Percentiles rank a stretch among this genome's conserved stretches.
phyloP scores from a whole-genome alignment of 2,797 vertebrate species.

The Cyclura pinguis region DNA sequence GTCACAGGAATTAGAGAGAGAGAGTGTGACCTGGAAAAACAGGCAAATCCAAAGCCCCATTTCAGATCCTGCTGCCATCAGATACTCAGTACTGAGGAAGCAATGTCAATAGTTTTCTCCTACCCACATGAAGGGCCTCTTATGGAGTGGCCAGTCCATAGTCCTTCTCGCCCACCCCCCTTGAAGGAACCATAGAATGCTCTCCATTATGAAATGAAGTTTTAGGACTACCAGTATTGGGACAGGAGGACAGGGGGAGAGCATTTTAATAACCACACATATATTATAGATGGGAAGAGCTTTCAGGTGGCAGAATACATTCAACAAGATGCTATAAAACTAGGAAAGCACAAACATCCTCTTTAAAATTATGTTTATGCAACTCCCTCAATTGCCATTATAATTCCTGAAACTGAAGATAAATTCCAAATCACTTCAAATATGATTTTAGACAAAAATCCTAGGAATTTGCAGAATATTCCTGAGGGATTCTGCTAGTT shows the following conservation, averaged over 20 bases:
- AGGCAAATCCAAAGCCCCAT: background rate
- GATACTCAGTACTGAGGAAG: background rate
- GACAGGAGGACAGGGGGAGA: background rate
- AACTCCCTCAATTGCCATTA: background rate
- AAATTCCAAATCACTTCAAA: too few relatives aligned
- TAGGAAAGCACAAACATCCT: background rate
- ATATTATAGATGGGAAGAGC: background rate
- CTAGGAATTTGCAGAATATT: background rate
- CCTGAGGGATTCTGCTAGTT: background rate
- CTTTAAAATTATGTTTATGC: background rate
- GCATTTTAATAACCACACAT: background rate
- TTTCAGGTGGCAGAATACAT: background rate
- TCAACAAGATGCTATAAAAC: background rate
- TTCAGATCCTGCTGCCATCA: background rate
- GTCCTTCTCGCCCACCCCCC: background rate
- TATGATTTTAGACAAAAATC: background rate
- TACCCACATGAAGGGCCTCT: background rate
- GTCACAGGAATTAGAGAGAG: background rate
- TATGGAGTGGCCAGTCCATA: background rate
- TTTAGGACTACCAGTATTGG: background rate
- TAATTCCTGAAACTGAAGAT: background rate
- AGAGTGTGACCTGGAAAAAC: background rate
- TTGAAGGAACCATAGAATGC: background rate
- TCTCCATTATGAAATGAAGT: background rate
- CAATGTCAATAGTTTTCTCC: background rate